Evolutionary conservation across 2,113 vertebrate species (phyloP), one percentile per base, ranked within the genome.

Genomic region (Vulpes lagopus): DNA sequence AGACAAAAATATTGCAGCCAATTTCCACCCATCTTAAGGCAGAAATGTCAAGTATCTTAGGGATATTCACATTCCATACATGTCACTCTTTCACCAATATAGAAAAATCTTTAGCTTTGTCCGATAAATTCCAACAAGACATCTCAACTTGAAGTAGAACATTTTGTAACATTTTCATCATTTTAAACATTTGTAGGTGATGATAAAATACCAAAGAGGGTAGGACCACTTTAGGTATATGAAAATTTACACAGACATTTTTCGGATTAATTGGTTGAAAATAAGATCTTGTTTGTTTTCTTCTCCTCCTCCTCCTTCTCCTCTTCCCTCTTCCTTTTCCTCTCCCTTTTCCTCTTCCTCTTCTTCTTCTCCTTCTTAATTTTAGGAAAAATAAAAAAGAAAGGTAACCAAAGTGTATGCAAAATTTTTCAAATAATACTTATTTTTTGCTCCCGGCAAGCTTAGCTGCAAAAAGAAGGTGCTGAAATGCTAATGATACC

Each of bases 391-490:
- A 85, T 3, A 89, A 73, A 43, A 27, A 20, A 60, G 23, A 27
- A 3, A 94, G 82, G 59, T 32, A 95, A 49, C 10, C 2, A 59
- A 78, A 81, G 23, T 0, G 4, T 11, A 71, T 1, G 2, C 10
- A n/a, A 79, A 55, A 16, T 4, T 86, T 88, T 95, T 92, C 97
- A 90, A 83, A 89, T 0, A 2, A 85, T 32, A 20, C 65, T 97
- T 67, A 62, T 74, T 85, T 90, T 86, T 51, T 76, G 8, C 17
- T 92, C 30, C 83, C n/a, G 35, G 64, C 60, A 15, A 96, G n/a
- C 79, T 81, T 23, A 90, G 20, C 38, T 95, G 80, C 49, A 32
- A 87, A 93, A 11, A 64, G 69, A 84, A 93, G 76, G 59, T 22
- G 49, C 62, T 38, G 19, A 35, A 73, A 62, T 10, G 1, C 32